phyloP scores from a whole-genome alignment of 2,888 invertebrate genomes.

The Xestia c-nigrum region DNA sequence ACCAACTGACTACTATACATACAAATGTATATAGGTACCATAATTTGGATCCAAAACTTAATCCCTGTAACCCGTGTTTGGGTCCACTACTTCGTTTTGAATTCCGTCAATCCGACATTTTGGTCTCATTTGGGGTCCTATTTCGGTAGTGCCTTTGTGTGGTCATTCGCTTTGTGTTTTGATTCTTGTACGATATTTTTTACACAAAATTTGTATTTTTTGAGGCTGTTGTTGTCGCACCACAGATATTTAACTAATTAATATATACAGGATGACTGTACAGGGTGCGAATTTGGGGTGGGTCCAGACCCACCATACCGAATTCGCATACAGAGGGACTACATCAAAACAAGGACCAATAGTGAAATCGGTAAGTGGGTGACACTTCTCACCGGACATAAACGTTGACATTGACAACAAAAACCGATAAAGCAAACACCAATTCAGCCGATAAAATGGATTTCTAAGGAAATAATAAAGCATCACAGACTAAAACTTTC shows the following conservation, averaged over 20 bases:
- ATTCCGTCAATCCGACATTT: conserved; percentile 40
- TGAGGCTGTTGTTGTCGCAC: too few species aligned
- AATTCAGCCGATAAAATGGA: neutral
- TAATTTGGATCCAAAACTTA: conserved; percentile 41
- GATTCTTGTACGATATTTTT: neutral
- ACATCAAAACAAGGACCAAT: too few species aligned
- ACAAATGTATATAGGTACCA: neutral
- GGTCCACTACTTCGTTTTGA: conserved; percentile 27
- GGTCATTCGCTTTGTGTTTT: neutral
- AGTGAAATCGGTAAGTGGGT: too few species aligned
- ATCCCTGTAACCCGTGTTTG: conserved; percentile 12
- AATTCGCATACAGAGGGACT: too few species aligned
- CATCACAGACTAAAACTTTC: neutral
- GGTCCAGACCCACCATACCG: too few species aligned
- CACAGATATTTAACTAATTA: too few species aligned
- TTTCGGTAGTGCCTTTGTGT: neutral
- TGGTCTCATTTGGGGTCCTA: conserved; percentile 30
- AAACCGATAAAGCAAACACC: neutral
- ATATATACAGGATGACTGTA: too few species aligned
- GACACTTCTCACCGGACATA: neutral
- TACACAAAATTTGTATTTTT: too few species aligned
- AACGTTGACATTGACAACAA: neutral
- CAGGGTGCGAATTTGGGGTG: too few species aligned
- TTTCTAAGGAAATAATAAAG: neutral
- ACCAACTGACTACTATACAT: conserved; percentile 4